Evolutionary conservation across 2,888 invertebrate genomes (phyloP), one percentile per base, ranked within the genome.

Genomic region (Cryptosula pallasiana): DNA sequence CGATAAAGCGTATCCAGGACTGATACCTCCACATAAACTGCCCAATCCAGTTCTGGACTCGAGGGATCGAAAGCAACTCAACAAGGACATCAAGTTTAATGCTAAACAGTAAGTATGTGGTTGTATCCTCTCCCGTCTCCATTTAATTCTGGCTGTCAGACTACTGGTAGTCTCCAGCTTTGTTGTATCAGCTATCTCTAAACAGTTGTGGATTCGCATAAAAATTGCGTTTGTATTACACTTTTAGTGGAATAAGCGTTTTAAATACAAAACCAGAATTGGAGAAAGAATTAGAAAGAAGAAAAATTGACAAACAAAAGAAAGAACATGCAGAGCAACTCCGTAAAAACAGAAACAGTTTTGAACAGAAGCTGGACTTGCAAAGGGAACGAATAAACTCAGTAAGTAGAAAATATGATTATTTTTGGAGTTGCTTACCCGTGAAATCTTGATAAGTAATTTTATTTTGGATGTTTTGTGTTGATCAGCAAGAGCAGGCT

Each of bases 41-140:
- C 63, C 27, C 2, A 63, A 63, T 32, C 63, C 63, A 29, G 63
- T 63, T 2, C 32, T 63, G 32, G 63, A 63, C 29, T 63, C 63
- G 13, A 27, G 32, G 16, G 63, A 63, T 32, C 25, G 63, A 63
- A 32, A 29, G 1, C 63, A 63, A 32, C 27, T 63, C 32, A 63
- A 63, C 32, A 63, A 63, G 32, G 63, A 63, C n/a, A 63, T 63
- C n/a, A 63, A 32, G 32, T 63, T 63, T 27, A 63, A 63, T 63
- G 63, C n/a, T 63, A 63, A 63, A 34, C 63, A 63, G 63, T 63
- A 27, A 63, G 63, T 63, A 5, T 25, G 13, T 57, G 25, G n/a
- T n/a, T n/a, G n/a, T n/a, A n/a, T n/a, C n/a, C n/a, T n/a, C n/a
- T n/a, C n/a, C n/a, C n/a, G n/a, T n/a, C n/a, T n/a, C n/a, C n/a